Conservation (phyloP, 2,797 vertebrate genomes). For the Trematomus bernacchii region DNA sequence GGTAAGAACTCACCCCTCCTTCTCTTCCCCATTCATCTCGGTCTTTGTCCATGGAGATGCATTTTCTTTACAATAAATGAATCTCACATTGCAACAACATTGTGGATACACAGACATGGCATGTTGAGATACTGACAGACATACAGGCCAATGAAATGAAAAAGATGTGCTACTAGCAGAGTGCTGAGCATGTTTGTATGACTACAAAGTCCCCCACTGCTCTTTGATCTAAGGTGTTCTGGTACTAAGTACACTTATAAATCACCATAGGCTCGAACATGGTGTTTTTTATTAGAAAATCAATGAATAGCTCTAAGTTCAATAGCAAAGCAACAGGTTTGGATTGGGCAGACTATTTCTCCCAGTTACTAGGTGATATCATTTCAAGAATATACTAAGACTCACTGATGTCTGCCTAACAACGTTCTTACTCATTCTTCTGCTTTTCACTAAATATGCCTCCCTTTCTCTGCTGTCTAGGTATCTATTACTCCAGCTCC, state of each 20-base stretch:
- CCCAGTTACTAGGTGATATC: neutral
- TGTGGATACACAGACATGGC: constrained; percentile 20
- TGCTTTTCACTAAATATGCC: neutral
- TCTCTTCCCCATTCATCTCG: neutral
- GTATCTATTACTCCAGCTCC: constrained; percentile 95
- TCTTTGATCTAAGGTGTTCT: neutral
- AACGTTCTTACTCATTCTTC: neutral
- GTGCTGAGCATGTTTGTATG: neutral
- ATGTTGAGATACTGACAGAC: constrained; percentile 43
- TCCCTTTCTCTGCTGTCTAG: constrained; percentile 34
- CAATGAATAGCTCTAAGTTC: neutral
- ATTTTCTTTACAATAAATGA: constrained; percentile 27
- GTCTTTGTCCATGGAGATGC: constrained; percentile 1
- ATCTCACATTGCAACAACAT: constrained; percentile 10
- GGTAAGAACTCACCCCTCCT: constrained; percentile 60
- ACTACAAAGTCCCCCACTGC: too few species aligned
- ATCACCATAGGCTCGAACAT: neutral
- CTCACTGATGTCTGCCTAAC: neutral
- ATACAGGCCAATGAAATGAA: constrained; percentile 33
- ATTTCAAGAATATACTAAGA: neutral
- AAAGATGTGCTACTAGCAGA: constrained; percentile 7
- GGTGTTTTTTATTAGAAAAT: neutral
- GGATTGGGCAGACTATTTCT: neutral
- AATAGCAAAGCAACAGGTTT: neutral
- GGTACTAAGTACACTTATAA: neutral